Evolutionary conservation across 2,888 invertebrate genomes (phyloP), one percentile per base, ranked within the genome.

Genomic region (Acleris holmiana): DNA sequence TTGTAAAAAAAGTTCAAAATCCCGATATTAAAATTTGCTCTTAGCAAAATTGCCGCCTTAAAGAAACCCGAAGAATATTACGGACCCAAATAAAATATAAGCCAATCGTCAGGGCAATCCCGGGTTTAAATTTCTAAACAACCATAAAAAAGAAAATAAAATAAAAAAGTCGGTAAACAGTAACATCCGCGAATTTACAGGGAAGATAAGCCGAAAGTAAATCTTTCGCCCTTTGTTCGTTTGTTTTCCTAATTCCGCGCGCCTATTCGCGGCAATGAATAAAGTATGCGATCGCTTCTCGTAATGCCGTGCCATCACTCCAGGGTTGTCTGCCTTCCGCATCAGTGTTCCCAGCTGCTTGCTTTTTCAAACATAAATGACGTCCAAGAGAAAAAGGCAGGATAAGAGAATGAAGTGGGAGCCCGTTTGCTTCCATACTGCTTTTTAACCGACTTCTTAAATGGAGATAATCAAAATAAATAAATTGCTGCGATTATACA

Each of bases 201-300:
- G 35, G 54, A 60, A 65, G 65, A 65, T 65, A 65, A 65, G 65
- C 65, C 54, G 23, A 55, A 55, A 65, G 65, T 65, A 65, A 60
- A 65, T 65, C 65, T 65, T 58, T 60, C 59, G 64, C 65, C 59
- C 60, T 65, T 65, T 65, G 50, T 60, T 65, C 55, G 65, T 65
- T 65, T 65, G 60, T 59, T 59, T 65, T 25, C 65, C 65, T 65
- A 65, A 65, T 65, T 65, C 59, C 55, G 60, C 55, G 63, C 53
- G 59, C 60, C 59, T 65, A 59, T 65, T 54, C 59, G 49, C 49
- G 65, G 65, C 55, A 49, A 65, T 65, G 65, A 65, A 65, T 60
- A 65, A 65, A 60, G 60, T 65, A 65, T 65, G 60, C 59, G 59
- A 65, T 60, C 65, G 55, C 46, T 60, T 60, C 54, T 49, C 49